Base-by-base conservation (phyloP, 2,888 invertebrate genomes). In the Epirrhoe tristata region DNA sequence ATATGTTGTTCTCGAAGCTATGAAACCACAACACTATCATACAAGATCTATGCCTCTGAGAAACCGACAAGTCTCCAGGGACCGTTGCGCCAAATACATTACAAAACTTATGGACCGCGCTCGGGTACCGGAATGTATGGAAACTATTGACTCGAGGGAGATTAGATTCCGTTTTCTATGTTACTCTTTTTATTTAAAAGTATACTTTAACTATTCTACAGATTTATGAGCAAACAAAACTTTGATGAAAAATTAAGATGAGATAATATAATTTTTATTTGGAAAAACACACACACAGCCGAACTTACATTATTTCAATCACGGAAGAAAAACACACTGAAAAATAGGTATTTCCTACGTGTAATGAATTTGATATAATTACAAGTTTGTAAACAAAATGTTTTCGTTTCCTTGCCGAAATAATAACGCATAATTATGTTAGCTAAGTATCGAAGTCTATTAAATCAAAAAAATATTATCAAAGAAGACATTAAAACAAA, bases 91-190 rank as follows among this genome's bases (percentile, higher is more conserved):
- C 77, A 80, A 80, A 81, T 81, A 84, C 76, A 75, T 84, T 83
- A 77, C 73, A 71, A 74, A 87, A 84, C 80, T 86, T 85, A 86
- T 79, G 81, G 79, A 78, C 78, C 80, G 74, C 76, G 76, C 65
- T 70, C 73, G 69, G 66, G 73, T 56, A 75, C 74, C 77, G 71
- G 72, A 78, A 76, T 78, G 73, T 82, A 85, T 82, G 82, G 81
- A 79, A 80, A 82, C 83, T 84, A 84, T 83, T 81, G 81, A 76
- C 76, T 75, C 72, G 75, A 68, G 65, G 53, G 34, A 74, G 74
- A 74, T 71, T 72, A 67, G 69, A 69, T 74, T 74, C 66, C 32
- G 68, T 61, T 63, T 71, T 69, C 66, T 68, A 66, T 69, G 70
- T 67, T 63, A 57, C 39, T 39, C 5, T 10, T 64, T 57, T 65